Evolutionary conservation across 2,797 vertebrate species (phyloP).

Genomic region (Strix occidentalis): DNA sequence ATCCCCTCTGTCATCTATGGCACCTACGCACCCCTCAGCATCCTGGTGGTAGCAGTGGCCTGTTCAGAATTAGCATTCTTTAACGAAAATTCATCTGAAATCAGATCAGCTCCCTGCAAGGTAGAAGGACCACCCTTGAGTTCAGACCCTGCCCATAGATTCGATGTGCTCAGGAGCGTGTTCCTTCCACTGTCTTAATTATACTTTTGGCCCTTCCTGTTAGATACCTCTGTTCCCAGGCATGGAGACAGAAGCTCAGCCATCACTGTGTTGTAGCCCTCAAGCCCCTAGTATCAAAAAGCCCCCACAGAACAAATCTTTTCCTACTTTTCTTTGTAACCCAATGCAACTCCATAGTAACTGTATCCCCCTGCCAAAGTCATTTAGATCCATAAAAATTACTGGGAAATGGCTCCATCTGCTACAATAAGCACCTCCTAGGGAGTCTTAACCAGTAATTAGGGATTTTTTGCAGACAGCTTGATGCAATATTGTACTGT

Average conservation of each 20-base stretch:
- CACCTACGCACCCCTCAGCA: not conserved
- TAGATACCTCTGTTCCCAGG: not conserved
- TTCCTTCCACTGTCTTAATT: not conserved
- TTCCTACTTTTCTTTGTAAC: not conserved
- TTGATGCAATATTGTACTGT: not conserved
- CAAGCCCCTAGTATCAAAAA: not conserved
- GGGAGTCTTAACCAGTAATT: not conserved
- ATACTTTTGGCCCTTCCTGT: not conserved
- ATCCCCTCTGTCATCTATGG: accelerated
- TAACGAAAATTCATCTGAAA: not conserved
- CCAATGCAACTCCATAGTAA: not conserved
- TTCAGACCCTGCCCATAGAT: not conserved
- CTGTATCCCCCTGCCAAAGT: not conserved
- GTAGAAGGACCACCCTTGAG: not conserved
- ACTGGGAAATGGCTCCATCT: not conserved
- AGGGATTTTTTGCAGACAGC: not conserved
- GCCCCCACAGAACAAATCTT: not conserved
- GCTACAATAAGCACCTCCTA: not conserved
- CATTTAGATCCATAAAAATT: not conserved
- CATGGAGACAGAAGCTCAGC: not conserved
- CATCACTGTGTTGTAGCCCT: not conserved
- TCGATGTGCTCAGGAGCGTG: not conserved
- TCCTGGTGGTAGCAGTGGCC: not conserved
- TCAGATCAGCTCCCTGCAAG: not conserved
- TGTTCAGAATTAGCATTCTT: not conserved